Conservation (phyloP, 2,888 invertebrate genomes). For the Suillia variegata region DNA sequence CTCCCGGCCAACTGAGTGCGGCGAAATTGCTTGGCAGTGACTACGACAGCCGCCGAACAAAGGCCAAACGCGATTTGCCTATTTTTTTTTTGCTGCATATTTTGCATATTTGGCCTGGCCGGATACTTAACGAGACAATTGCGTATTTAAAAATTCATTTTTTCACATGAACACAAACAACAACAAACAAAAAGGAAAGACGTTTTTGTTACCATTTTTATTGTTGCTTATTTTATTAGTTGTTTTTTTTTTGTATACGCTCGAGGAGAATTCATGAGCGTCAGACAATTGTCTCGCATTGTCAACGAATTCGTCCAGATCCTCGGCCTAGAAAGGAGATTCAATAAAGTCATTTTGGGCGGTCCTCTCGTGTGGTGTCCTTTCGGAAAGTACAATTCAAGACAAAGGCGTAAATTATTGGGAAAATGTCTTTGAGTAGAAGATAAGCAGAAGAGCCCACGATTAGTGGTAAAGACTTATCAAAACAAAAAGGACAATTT, state of each 20-base stretch:
- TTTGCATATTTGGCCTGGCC: slow-evolving; percentile 31
- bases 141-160: slow-evolving; percentile 45
- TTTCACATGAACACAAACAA: too few species aligned
- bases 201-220: slow-evolving; percentile 4
- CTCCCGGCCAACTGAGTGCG: not conserved
- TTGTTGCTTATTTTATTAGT: too few species aligned
- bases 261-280: slow-evolving; percentile 22
- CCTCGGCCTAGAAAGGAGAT: too few species aligned
- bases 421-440: not conserved
- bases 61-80: not conserved
- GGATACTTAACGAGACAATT: slow-evolving; percentile 40
- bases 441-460: slow-evolving; percentile 19
- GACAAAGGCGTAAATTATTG: slow-evolving; percentile 27
- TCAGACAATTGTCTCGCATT: slow-evolving; percentile 39
- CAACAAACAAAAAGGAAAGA: not conserved
- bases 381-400: slow-evolving; percentile 24
- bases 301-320: too few species aligned
- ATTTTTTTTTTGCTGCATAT: slow-evolving; percentile 25
- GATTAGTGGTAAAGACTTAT: slow-evolving; percentile 39
- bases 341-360: slow-evolving; percentile 50
- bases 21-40: not conserved
- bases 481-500: slow-evolving; percentile 30
- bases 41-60: not conserved
- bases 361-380: slow-evolving; percentile 31
- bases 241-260: too few species aligned